Evolutionary conservation across 2,888 invertebrate genomes (phyloP).

Genomic region (Ennomos quercinarius): DNA sequence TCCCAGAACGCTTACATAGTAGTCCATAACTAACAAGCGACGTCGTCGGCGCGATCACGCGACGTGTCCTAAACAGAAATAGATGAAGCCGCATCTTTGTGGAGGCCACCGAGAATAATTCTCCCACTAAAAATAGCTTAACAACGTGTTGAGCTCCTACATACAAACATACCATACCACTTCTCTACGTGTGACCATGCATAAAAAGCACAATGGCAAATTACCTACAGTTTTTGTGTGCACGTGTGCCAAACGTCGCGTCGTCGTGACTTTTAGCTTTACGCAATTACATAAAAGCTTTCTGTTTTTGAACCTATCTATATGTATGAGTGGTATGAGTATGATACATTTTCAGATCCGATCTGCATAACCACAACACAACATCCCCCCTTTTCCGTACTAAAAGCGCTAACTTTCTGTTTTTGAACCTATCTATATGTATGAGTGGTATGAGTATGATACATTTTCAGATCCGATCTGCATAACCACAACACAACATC

Average conservation of each 20-base stretch:
- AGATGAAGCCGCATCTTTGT: constrained; percentile 68
- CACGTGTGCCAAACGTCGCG: constrained; percentile 8
- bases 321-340: too few relatives aligned
- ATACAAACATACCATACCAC: background rate
- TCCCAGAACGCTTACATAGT: constrained; percentile 1
- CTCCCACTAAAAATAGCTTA: constrained; percentile 68
- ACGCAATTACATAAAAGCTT: too few relatives aligned
- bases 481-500: too few relatives aligned
- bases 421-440: too few relatives aligned
- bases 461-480: too few relatives aligned
- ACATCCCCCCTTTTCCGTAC: too few relatives aligned
- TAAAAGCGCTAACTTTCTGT: too few relatives aligned
- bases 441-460: too few relatives aligned
- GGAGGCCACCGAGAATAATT: constrained; percentile 77
- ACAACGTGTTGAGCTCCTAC: constrained; percentile 41
- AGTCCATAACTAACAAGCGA: constrained; percentile 10
- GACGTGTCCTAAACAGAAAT: constrained; percentile 67
- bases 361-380: too few relatives aligned
- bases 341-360: too few relatives aligned
- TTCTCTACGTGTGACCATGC: constrained; percentile 19
- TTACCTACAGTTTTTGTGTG: constrained; percentile 19
- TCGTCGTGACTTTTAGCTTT: too few relatives aligned
- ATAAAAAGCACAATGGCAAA: constrained; percentile 4
- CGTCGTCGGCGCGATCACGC: constrained; percentile 51
- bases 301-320: too few relatives aligned